A percentile compares a stretch with the other conserved stretches of the same genome.
These are phyloP conservation scores for Microctonus brassicae DNA, from an alignment of 2,888 invertebrate genomes.

Conservation along the genomic window DNA sequence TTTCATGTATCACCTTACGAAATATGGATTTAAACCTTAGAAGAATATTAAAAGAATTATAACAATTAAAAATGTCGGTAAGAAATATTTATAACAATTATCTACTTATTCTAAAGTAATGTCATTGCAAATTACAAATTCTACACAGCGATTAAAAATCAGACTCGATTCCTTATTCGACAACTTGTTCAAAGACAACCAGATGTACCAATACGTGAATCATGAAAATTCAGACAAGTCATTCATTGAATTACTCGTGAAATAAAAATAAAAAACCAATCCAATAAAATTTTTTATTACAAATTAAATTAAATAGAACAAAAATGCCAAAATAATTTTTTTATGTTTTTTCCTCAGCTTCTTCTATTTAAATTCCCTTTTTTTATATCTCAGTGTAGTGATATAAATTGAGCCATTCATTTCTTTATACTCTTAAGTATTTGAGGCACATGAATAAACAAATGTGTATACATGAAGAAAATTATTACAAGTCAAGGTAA, in stretches of 20 bases:
- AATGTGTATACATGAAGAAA: not conserved
- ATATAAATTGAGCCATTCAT: not conserved
- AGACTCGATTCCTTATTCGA: slow-evolving; percentile 41
- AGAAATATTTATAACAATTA: too few relatives aligned
- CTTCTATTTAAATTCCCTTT: not conserved
- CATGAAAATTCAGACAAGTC: slow-evolving; percentile 22
- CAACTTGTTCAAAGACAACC: slow-evolving; percentile 34
- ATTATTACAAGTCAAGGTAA: slow-evolving; percentile 21
- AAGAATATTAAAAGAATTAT: too few relatives aligned
- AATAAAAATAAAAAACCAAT: not conserved
- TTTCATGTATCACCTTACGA: not conserved
- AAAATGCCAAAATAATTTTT: not conserved
- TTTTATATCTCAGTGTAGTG: not conserved
- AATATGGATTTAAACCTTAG: too few relatives aligned
- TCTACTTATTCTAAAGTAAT: slow-evolving; percentile 34
- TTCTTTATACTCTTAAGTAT: not conserved
- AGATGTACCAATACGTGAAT: slow-evolving; percentile 35
- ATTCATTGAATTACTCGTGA: not conserved
- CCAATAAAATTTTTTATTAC: not conserved
- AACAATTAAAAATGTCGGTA: too few relatives aligned
- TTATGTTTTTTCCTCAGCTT: not conserved
- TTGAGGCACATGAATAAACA: not conserved
- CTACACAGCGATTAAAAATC: not conserved
- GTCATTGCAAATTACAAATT: not conserved
- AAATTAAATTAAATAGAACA: not conserved